Percentiles rank a stretch among this genome's conserved stretches.
These are phyloP conservation scores for Eustalomyia histrio DNA, from an alignment of 2,888 invertebrate species.

Conservation along the genomic window DNA sequence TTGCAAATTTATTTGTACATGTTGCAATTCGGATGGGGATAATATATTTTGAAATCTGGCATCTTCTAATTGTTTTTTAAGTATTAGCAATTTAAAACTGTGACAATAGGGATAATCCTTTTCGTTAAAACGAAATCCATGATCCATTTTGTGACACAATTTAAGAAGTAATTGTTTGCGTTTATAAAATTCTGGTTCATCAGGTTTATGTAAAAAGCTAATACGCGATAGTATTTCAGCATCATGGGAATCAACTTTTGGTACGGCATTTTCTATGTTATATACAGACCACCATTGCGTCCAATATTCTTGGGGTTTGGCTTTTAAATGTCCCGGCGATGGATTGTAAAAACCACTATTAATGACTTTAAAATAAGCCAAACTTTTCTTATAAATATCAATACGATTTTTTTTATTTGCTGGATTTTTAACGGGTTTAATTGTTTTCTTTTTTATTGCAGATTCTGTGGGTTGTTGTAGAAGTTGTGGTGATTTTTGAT, in stretches of 20 bases:
- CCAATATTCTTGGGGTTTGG: conserved; percentile 3
- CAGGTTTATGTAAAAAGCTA: not conserved
- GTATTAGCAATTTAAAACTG: not conserved
- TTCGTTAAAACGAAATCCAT: not conserved
- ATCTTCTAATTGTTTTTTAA: not conserved
- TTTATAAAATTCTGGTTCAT: not conserved
- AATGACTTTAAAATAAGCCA: not conserved
- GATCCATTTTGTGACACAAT: not conserved
- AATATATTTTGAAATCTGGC: not conserved
- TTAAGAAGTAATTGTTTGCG: not conserved
- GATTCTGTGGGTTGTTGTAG: not conserved
- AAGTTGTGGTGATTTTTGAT: too few relatives aligned
- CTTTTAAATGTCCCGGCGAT: not conserved
- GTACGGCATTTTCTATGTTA: conserved; percentile 65
- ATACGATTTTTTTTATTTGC: not conserved
- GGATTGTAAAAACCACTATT: not conserved
- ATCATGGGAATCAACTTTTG: conserved; percentile 9
- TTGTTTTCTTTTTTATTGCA: not conserved
- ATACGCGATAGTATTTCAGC: not conserved
- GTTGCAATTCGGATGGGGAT: not conserved
- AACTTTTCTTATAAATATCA: not conserved
- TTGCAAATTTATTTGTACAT: not conserved
- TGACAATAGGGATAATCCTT: not conserved
- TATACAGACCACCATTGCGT: conserved; percentile 67
- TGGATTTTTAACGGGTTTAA: not conserved